Evolutionary conservation across 2,888 invertebrate genomes (phyloP), one percentile per base, ranked within the genome.

Genomic region (Chaitophorus viminalis): DNA sequence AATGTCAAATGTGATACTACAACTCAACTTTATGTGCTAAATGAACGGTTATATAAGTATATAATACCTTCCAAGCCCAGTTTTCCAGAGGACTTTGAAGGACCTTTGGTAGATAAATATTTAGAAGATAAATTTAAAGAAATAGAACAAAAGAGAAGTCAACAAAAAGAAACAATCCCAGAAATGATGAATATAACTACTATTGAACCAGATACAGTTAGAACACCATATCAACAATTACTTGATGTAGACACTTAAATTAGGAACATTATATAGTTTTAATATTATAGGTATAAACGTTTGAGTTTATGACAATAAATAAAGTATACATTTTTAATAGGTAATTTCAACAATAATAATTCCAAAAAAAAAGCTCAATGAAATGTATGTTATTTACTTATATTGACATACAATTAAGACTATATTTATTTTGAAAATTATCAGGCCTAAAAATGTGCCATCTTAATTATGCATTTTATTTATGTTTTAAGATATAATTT

Each of bases 51-150:
- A 5, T 97, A 97, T 92, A 96, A 97, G 91, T 97, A 95, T 91
- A 97, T 97, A 89, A 91, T 97, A 90, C 97, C 97, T 6, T 94
- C 96, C 90, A 95, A 95, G 90, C 97, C 97, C 0, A 96, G 96
- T 91, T 97, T 97, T 91, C 97, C 97, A 0, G 97, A 97, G 91
- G 97, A 97, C 91, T 97, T 95, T 91, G 95, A 95, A 90, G 97
- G 97, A 17, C 97, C 97, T 14, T 93, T 96, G 90, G 97, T 97
- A 17, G 97, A 97, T 91, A 95, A 96, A 92, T 96, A 96, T 91
- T 92, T 97, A 82, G 95, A 95, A 21, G 92, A 96, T 88, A 96
- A 96, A 91, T 97, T 96, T 91, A 94, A 95, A 92, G 96, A 97
- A 92, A 95, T 96, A 95, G 96, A 96, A 91, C 95, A 95, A 90